These are phyloP conservation scores for Uloborus diversus DNA, from an alignment of 1,140 invertebrate genomes.

Conservation along the genomic window DNA sequence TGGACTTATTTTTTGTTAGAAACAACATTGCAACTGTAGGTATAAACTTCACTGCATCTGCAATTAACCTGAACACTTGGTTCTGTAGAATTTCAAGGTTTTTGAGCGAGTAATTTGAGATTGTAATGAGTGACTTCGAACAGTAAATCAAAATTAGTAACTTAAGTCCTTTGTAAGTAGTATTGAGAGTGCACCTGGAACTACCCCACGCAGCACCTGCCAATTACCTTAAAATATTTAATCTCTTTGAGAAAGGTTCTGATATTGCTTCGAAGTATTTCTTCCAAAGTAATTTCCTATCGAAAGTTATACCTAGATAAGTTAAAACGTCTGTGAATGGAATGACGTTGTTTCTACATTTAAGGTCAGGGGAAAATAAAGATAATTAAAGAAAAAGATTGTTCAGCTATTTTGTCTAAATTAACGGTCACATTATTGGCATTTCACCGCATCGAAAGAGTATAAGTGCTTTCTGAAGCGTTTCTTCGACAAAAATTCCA, in stretches of 20 bases:
- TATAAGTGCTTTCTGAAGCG: background rate
- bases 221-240: background rate
- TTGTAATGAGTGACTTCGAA: background rate
- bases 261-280: background rate
- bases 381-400: background rate
- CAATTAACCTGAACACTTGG: background rate
- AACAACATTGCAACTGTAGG: background rate
- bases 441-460: background rate
- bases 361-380: background rate
- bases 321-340: background rate
- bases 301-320: background rate
- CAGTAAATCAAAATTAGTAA: background rate
- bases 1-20: background rate
- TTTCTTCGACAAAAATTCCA: background rate
- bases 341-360: background rate
- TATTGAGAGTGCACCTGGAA: background rate
- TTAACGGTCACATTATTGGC: background rate
- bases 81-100: background rate
- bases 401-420: background rate
- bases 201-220: background rate
- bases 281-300: background rate
- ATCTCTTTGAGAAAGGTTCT: background rate
- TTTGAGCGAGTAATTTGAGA: background rate
- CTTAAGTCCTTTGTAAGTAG: background rate
- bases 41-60: background rate